Percentiles rank a stretch among this genome's conserved stretches.
Evolutionary conservation across 2,113 vertebrate species (phyloP).

Genomic region (Neopipo cinnamomea): DNA sequence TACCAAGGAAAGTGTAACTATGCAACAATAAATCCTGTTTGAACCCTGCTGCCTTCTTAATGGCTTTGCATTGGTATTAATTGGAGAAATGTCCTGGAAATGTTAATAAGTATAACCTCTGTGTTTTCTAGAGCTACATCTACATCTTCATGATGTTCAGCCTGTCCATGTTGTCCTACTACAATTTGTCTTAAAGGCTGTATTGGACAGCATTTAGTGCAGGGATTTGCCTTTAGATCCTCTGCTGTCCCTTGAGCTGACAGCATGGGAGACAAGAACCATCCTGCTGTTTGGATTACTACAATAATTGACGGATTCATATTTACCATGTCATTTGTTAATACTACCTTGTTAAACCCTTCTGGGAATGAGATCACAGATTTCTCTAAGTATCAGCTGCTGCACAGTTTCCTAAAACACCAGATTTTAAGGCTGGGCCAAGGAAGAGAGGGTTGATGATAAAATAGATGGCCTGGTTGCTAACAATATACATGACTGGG

Average conservation of each 20-base stretch:
- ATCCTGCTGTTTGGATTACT: background rate
- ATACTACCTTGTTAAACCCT: background rate
- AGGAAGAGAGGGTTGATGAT: background rate
- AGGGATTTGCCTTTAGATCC: background rate
- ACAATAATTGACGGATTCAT: background rate
- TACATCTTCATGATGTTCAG: background rate
- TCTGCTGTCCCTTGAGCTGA: background rate
- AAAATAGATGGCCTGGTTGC: background rate
- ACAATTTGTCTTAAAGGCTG: background rate
- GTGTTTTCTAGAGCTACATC: background rate
- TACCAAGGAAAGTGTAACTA: background rate
- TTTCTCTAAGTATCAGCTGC: conserved; percentile 5
- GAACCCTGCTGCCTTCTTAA: background rate
- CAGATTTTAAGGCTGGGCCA: background rate
- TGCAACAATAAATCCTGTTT: background rate
- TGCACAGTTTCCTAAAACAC: background rate
- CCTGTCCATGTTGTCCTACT: background rate
- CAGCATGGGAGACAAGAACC: background rate
- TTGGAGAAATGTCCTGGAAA: background rate
- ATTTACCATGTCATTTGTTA: background rate
- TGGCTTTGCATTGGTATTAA: background rate
- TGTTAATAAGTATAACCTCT: background rate
- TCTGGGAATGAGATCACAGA: background rate
- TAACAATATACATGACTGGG: background rate
- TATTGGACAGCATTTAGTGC: background rate